Evolutionary conservation across 2,797 vertebrate genomes (phyloP).

Genomic region (Xenops minutus): DNA sequence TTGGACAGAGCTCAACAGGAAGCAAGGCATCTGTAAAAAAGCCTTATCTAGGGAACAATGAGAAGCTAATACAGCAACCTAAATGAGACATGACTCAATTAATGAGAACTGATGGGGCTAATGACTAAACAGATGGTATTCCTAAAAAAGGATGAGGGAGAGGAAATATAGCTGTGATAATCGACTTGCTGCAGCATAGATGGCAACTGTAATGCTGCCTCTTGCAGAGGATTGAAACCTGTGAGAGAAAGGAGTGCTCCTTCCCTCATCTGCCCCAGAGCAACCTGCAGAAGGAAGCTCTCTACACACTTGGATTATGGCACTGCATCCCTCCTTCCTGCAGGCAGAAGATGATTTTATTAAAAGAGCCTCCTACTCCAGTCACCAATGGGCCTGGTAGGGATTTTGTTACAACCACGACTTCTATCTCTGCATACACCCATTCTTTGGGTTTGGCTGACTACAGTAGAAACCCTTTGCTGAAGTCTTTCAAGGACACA

Average conservation of each 20-base stretch:
- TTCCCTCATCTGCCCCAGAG: neutral
- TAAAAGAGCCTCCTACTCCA: neutral
- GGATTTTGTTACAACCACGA: neutral
- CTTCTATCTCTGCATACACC: neutral
- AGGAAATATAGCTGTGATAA: conserved; percentile 62
- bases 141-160: conserved; percentile 64
- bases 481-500: neutral
- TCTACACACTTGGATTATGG: neutral
- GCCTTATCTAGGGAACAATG: conserved; percentile 62
- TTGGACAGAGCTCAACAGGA: conserved; percentile 57
- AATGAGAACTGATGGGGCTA: conserved; percentile 81
- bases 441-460: neutral
- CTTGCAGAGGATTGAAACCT: neutral
- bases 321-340: neutral
- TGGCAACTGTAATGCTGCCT: neutral
- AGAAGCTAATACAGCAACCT: conserved; percentile 64
- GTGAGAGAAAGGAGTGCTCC: neutral
- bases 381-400: neutral
- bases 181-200: conserved; percentile 51
- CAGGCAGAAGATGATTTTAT: neutral
- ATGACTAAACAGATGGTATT: conserved; percentile 82
- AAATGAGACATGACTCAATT: conserved; percentile 79
- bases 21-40: conserved; percentile 59
- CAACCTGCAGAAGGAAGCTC: neutral
- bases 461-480: neutral